These are phyloP conservation scores for Tauraco erythrolophus DNA, from an alignment of 2,113 vertebrate species.

Conservation along the genomic window DNA sequence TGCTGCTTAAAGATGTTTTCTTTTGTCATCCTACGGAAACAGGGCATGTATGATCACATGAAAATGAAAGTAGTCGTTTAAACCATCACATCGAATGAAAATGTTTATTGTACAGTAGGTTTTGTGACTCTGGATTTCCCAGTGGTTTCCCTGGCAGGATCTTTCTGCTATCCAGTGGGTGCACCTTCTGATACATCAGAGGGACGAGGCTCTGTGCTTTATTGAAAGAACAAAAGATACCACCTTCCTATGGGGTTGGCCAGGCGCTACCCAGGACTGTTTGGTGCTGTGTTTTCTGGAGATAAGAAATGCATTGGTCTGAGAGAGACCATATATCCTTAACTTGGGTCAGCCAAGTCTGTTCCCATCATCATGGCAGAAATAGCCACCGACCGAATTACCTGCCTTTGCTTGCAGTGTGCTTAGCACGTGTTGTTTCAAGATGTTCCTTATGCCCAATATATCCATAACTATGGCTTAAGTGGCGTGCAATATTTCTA, in stretches of 20 bases:
- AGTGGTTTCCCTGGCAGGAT: not conserved
- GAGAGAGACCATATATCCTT: not conserved
- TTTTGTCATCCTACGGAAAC: not conserved
- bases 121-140: not conserved
- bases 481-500: not conserved
- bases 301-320: not conserved
- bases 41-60: not conserved
- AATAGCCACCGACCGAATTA: not conserved
- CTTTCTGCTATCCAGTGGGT: not conserved
- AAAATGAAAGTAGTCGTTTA: not conserved
- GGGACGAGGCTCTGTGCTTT: not conserved
- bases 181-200: not conserved
- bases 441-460: not conserved
- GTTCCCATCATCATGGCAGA: not conserved
- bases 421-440: not conserved
- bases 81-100: not conserved
- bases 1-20: not conserved
- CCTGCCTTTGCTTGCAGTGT: accelerated
- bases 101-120: not conserved
- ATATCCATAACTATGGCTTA: not conserved
- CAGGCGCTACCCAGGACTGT: not conserved
- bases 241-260: not conserved
- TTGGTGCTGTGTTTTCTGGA: not conserved
- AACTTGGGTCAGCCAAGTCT: not conserved
- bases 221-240: not conserved